Evolutionary conservation across 1,140 invertebrate species (phyloP), one percentile per base, ranked within the genome.

Genomic region (Bombus consobrinus): DNA sequence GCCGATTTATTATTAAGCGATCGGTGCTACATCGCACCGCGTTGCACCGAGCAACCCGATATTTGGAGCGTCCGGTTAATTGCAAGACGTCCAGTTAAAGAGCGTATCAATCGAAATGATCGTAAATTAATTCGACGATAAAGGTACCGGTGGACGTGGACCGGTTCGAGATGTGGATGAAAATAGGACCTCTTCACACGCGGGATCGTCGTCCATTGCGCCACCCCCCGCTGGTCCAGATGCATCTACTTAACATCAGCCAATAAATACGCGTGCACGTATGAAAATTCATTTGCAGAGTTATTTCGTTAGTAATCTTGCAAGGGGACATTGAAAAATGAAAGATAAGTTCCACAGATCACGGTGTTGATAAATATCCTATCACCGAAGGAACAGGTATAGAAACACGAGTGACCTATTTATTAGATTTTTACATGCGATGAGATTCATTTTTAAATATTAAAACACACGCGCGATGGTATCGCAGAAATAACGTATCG

Each of bases 81-180:
- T 83, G 81, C 73, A 18, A 53, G 34, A 83, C 41, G 81, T 68
- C 73, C 81, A 18, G 73, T 47, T 77, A 77, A 83, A 68, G 43
- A 83, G 74, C 62, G 74, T 83, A 83, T 83, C 81, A 76, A 77
- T 83, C 73, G 81, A 53, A 77, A 83, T 39, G 81, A 83, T 83
- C 74, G 81, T 69, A 83, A 83, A 83, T 83, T 77, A 83, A 83
- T 78, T 83, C 81, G 73, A 57, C 74, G 81, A 83, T 83, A 76
- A 83, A 75, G 81, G 81, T 83, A 83, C 73, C 81, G 81, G 73
- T 83, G 73, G 34, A 68, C 68, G 28, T 68, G 62, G 62, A 75
- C 73, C 43, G 47, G 62, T 64, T 41, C 28, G n/a, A n/a, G 15
- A 34, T 37, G 43, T 69, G 62, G 43, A 78, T 69, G 62, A 78